phyloP scores from a whole-genome alignment of 1,140 invertebrate species.

The Drosophila sp. region DNA sequence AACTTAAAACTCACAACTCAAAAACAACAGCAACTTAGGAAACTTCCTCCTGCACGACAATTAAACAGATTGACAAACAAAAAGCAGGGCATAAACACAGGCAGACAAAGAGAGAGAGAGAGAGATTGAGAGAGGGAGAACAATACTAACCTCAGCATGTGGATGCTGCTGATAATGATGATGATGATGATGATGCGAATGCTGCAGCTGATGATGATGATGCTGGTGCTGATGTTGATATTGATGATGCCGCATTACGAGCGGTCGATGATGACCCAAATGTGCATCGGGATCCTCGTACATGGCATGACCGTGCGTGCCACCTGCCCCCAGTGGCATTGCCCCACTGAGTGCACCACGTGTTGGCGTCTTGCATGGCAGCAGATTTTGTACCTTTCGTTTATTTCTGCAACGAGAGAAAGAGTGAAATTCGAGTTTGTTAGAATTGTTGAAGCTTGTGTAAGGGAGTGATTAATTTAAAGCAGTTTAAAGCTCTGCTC shows the following conservation, averaged over 20 bases:
- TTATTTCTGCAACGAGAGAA: conserved; percentile 87
- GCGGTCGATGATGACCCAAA: conserved; percentile 78
- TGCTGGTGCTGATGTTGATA: conserved; percentile 62
- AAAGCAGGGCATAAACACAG: neutral
- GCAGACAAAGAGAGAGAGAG: conserved; percentile 7
- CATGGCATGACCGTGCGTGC: conserved; percentile 61
- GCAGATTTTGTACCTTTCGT: conserved; percentile 89
- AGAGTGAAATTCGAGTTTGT: too few relatives aligned
- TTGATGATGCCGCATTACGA: conserved; percentile 83
- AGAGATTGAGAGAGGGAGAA: neutral
- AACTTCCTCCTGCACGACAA: conserved; percentile 49
- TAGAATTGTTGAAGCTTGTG: neutral
- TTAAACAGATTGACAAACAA: conserved; percentile 39
- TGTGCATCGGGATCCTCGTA: conserved; percentile 87
- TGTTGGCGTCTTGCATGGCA: conserved; percentile 89
- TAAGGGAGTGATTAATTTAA: neutral
- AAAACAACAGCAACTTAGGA: conserved; percentile 10
- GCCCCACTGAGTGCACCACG: conserved; percentile 85
- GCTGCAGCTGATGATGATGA: conserved; percentile 65
- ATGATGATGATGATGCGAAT: conserved; percentile 70
- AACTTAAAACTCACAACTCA: too few relatives aligned
- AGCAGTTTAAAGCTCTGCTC: neutral
- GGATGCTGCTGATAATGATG: conserved; percentile 62
- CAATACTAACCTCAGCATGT: conserved; percentile 78
- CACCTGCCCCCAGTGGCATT: conserved; percentile 71